Percentiles rank a stretch among this genome's conserved stretches.
Conservation (phyloP, 2,797 vertebrate genomes). For the Anguilla obscura region DNA sequence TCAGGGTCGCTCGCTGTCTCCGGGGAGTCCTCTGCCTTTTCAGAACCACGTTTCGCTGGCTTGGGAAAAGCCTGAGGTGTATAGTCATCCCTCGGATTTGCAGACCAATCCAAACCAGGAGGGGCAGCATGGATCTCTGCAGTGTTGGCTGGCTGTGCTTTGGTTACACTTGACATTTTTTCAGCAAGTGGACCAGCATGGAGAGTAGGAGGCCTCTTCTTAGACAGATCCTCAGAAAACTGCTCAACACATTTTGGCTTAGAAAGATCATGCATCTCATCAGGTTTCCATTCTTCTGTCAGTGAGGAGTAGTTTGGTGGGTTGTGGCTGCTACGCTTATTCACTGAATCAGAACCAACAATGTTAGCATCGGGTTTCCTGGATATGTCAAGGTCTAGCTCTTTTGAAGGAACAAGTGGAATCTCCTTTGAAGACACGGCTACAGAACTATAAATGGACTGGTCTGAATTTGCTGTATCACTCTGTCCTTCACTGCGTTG, state of each 20-base stretch:
- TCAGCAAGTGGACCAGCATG: not conserved
- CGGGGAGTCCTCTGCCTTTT: conserved; percentile 36
- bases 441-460: not conserved
- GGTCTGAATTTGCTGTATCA: not conserved
- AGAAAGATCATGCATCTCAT: conserved; percentile 45
- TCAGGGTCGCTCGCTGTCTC: conserved; percentile 54
- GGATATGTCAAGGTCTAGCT: conserved; percentile 50
- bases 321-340: conserved; percentile 44
- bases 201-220: not conserved
- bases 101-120: not conserved
- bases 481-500: conserved; percentile 5
- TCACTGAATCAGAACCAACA: conserved; percentile 52
- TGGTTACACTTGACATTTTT: conserved; percentile 36
- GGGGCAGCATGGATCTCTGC: conserved; percentile 7
- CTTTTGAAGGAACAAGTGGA: conserved; percentile 36
- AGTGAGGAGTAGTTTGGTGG: conserved; percentile 34
- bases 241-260: conserved; percentile 53
- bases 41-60: conserved; percentile 33
- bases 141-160: conserved; percentile 53
- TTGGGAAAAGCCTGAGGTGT: conserved; percentile 19
- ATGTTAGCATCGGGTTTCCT: conserved; percentile 58
- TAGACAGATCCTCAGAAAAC: conserved; percentile 58
- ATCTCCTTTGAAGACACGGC: conserved; percentile 33
- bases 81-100: not conserved
- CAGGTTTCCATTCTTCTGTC: conserved; percentile 50